These are phyloP conservation scores for Phasia obesa DNA, from an alignment of 2,888 invertebrate species.

Conservation along the genomic window DNA sequence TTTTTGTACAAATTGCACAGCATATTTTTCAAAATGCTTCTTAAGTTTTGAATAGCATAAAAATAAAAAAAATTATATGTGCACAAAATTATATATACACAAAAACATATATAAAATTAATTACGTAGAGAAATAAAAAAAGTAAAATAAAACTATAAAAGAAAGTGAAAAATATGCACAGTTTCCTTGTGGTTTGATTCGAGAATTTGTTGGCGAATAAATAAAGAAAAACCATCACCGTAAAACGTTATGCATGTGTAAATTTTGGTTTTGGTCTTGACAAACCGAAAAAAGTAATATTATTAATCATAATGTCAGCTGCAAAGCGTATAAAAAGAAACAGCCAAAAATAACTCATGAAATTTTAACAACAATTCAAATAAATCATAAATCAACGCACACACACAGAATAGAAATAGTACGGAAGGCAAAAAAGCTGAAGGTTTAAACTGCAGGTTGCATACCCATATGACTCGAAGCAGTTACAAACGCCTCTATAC, in stretches of 20 bases:
- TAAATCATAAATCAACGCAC: slow-evolving; percentile 20
- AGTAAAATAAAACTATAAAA: no score
- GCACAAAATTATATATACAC: no score
- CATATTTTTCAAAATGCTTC: no score
- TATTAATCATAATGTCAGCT: slow-evolving; percentile 48
- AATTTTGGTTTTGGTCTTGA: slow-evolving; percentile 1
- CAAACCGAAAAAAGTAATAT: neutral
- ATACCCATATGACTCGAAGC: neutral
- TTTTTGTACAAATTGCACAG: no score
- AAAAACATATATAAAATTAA: no score
- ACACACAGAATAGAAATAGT: neutral
- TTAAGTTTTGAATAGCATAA: no score
- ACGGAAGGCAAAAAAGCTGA: no score
- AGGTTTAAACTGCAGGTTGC: slow-evolving; percentile 20
- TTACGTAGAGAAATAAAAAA: no score
- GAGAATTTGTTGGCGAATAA: neutral
- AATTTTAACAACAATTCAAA: slow-evolving; percentile 24
- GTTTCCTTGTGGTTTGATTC: neutral
- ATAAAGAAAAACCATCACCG: neutral
- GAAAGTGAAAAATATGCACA: no score
- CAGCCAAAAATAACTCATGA: neutral
- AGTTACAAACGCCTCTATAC: neutral
- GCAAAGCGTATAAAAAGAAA: slow-evolving; percentile 20
- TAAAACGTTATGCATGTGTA: slow-evolving; percentile 1
- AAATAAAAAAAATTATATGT: no score